A percentile compares a stretch with the other conserved stretches of the same genome.
phyloP scores from a whole-genome alignment of 1,140 invertebrate genomes.

The Plectus sambesii region DNA sequence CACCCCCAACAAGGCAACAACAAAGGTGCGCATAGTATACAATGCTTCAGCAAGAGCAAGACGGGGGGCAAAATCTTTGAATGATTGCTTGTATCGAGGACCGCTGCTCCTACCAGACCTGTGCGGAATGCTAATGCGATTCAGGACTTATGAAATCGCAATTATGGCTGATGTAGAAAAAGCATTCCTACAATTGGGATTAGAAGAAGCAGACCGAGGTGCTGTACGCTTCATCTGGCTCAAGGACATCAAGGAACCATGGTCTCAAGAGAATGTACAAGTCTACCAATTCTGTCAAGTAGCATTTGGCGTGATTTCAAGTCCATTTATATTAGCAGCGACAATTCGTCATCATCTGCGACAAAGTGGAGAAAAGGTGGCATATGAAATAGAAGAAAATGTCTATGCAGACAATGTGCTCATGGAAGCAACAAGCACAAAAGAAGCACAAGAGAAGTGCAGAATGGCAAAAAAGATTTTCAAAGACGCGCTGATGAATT shows the following conservation, averaged over 20 bases:
- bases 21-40: conserved; percentile 46
- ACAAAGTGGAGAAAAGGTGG: neutral
- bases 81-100: conserved; percentile 36
- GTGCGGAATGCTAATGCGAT: conserved; percentile 16
- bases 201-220: conserved; percentile 17
- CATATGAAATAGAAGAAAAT: conserved; percentile 4
- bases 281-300: conserved; percentile 19
- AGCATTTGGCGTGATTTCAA: conserved; percentile 17
- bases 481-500: conserved; percentile 19
- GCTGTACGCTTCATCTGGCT: conserved; percentile 27
- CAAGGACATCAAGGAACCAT: conserved; percentile 5
- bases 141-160: neutral
- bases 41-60: conserved; percentile 40
- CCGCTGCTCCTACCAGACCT: conserved; percentile 25
- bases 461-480: conserved; percentile 13
- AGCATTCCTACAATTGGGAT: conserved; percentile 23
- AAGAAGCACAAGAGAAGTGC: conserved; percentile 13
- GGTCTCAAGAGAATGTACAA: conserved; percentile 4
- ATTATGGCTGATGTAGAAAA: conserved; percentile 25
- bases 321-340: conserved; percentile 19
- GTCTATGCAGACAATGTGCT: conserved; percentile 28
- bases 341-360: conserved; percentile 18
- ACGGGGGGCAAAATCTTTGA: conserved; percentile 33
- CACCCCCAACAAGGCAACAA: conserved; percentile 28
- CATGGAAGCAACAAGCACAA: neutral